phyloP scores from a whole-genome alignment of 2,797 vertebrate genomes.

The Pogoniulus pusillus region DNA sequence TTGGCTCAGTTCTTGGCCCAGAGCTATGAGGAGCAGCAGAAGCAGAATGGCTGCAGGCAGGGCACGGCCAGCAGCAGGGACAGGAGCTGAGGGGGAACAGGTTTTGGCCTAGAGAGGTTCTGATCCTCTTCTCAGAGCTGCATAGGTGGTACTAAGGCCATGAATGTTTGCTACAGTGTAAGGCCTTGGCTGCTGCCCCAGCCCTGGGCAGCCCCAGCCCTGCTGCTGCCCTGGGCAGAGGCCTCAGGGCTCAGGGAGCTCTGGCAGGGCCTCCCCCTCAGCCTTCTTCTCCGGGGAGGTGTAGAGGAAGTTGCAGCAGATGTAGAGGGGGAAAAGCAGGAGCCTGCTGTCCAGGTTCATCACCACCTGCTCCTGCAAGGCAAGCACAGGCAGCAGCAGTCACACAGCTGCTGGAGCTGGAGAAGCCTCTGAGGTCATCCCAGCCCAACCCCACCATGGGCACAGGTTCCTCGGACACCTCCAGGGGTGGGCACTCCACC shows the following conservation, averaged over 20 bases:
- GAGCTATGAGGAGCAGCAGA: not conserved
- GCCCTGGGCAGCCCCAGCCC: not conserved
- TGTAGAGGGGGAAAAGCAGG: conserved; percentile 91
- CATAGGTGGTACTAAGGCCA: conserved; percentile 59
- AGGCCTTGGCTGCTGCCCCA: conserved; percentile 47
- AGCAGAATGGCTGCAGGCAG: not conserved
- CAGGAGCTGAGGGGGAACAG: not conserved
- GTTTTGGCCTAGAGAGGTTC: conserved; percentile 25
- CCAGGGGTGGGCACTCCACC: too few relatives aligned
- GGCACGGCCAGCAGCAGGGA: conserved; percentile 19
- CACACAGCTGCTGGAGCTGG: accelerated
- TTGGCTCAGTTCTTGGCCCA: conserved; percentile 49
- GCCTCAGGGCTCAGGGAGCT: conserved; percentile 57
- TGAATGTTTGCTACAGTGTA: conserved; percentile 18
- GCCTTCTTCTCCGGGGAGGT: conserved; percentile 85
- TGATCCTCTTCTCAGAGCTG: conserved; percentile 51
- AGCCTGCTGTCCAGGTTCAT: conserved; percentile 96
- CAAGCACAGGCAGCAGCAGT: not conserved
- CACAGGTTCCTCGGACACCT: too few relatives aligned
- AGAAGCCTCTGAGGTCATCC: too few relatives aligned
- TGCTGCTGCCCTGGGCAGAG: not conserved
- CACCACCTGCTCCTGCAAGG: conserved; percentile 90
- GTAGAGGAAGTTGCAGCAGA: conserved; percentile 98
- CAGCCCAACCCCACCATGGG: too few relatives aligned
- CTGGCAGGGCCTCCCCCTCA: conserved; percentile 65